phyloP scores from a whole-genome alignment of 2,113 vertebrate species.

The Agapornis roseicollis region DNA sequence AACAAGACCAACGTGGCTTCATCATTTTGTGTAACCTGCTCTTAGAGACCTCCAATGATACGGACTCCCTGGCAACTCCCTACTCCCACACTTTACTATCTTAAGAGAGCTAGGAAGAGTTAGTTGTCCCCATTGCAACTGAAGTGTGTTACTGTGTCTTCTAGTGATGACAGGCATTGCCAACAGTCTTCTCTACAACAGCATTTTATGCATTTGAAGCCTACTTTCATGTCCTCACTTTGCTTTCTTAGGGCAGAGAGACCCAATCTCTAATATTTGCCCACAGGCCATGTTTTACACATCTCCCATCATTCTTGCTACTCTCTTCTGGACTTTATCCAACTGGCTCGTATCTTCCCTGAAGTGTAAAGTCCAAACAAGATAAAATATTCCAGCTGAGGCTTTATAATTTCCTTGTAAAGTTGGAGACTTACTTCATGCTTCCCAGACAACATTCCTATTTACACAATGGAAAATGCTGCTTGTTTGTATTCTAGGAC shows the following conservation, averaged over 20 bases:
- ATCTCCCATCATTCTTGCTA: neutral
- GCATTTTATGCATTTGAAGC: neutral
- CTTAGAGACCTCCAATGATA: neutral
- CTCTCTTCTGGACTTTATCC: neutral
- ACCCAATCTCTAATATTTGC: neutral
- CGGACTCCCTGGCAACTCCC: neutral
- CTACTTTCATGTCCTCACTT: neutral
- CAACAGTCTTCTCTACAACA: neutral
- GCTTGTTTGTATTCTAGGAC: conserved; percentile 7
- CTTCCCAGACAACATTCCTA: neutral
- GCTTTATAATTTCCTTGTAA: conserved; percentile 34
- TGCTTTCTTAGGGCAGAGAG: neutral
- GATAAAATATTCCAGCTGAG: conserved; percentile 56
- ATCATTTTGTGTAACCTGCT: neutral
- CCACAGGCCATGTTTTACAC: neutral
- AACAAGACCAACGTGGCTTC: neutral
- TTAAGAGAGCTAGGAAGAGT: neutral
- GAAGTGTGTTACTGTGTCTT: neutral
- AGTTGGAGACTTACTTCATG: conserved; percentile 22
- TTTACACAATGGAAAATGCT: conserved; percentile 33
- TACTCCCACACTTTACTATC: neutral
- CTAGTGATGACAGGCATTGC: neutral
- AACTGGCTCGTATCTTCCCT: conserved; percentile 6
- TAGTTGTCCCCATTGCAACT: neutral
- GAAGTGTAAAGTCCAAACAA: conserved; percentile 1